Evolutionary conservation across 2,888 invertebrate genomes (phyloP), one percentile per base, ranked within the genome.

Genomic region (Eretmocerus hayati): DNA sequence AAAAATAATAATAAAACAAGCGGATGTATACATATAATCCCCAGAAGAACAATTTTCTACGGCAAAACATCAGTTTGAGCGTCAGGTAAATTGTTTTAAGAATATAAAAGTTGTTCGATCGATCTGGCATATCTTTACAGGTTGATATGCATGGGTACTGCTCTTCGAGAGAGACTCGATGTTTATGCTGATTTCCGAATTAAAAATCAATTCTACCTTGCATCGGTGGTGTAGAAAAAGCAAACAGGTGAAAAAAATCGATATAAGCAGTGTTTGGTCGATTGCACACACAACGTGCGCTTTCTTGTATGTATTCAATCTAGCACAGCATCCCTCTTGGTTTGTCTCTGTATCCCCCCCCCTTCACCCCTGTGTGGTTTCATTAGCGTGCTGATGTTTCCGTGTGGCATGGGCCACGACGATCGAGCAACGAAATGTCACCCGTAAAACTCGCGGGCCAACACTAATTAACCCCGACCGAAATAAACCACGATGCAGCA

Each of bases 401-500:
- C 48, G 56, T 59, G 61, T 56, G 56, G 57, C 20, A 16, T 22
- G 35, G 6, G 54, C 48, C 39, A 53, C 53, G 57, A 52, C 54
- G 57, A 63, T 60, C 61, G 44, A 66, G 63, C 68, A 65, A 65
- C 69, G 65, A 70, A 70, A 68, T 69, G 70, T 69, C 70, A 71
- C 69, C 68, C 66, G 69, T 70, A 69, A 70, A 69, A 69, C 69
- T 70, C 68, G 66, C 68, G 67, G 68, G 67, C 64, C 69, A 67
- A 65, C 70, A 66, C 69, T 71, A 71, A 71, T 71, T 71, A 71
- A 69, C 69, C n/a, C 67, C 67, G 66, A 69, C 68, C 65, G 63
- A 69, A 69, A 70, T 69, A 69, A 69, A 69, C 67, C 65, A 66
- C 66, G 59, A 56, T 60, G 60, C 60, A 58, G 59, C 4, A n/a